These are phyloP conservation scores for Sympetrum striolatum DNA, from an alignment of 2,888 invertebrate species.

Conservation along the genomic window DNA sequence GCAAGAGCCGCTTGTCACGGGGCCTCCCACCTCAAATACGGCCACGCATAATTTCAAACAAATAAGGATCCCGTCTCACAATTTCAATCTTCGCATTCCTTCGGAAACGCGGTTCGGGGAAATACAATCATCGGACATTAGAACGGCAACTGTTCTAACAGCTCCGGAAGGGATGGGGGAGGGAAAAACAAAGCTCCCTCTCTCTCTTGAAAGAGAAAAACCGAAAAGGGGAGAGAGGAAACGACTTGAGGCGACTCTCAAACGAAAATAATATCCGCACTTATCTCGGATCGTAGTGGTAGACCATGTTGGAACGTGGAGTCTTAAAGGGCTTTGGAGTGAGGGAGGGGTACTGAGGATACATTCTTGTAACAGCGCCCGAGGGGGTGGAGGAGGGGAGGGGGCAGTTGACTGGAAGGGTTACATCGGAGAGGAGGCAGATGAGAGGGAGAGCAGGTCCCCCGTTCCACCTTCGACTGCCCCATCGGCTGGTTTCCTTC, in stretches of 20 bases:
- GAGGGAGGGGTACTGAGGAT: not conserved
- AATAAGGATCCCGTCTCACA: not conserved
- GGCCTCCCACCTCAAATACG: not conserved
- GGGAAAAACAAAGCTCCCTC: not conserved
- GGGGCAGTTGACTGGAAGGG: not conserved
- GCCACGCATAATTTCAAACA: not conserved
- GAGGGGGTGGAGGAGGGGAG: not conserved
- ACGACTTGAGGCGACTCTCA: not conserved
- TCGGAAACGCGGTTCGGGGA: not conserved
- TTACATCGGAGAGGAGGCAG: not conserved
- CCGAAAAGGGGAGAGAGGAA: not conserved
- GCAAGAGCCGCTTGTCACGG: not conserved
- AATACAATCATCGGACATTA: not conserved
- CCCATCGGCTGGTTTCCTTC: conserved; percentile 8
- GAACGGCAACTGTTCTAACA: not conserved
- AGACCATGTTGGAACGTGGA: not conserved
- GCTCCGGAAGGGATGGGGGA: not conserved
- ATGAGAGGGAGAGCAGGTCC: not conserved
- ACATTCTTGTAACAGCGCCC: conserved; percentile 26
- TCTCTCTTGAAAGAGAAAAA: not conserved
- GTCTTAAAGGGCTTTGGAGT: not conserved
- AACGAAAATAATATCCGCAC: not conserved
- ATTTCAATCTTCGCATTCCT: not conserved
- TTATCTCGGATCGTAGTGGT: conserved; percentile 10
- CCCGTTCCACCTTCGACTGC: conserved; percentile 24